These are phyloP conservation scores for Sylvia atricapilla DNA, from an alignment of 2,113 vertebrate species.

Conservation along the genomic window DNA sequence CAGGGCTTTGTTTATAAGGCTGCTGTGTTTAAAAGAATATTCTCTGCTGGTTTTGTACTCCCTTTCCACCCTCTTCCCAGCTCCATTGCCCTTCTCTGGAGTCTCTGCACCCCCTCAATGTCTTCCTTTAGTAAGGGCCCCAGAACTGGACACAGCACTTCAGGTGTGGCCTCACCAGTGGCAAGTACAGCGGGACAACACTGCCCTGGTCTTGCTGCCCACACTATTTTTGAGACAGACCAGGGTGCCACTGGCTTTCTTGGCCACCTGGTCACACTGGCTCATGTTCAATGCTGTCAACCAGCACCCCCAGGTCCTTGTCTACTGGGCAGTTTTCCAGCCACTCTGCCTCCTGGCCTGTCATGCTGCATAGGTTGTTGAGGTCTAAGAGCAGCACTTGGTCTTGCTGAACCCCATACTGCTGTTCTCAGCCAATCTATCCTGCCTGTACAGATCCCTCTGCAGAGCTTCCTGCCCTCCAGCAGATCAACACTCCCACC, in stretches of 20 bases:
- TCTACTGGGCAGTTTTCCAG: background rate
- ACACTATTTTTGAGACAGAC: background rate
- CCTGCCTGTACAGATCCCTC: background rate
- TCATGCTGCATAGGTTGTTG: rapidly evolving
- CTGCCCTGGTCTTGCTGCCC: background rate
- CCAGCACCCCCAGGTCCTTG: background rate
- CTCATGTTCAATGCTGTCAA: background rate
- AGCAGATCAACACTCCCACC: background rate
- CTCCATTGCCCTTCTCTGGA: background rate
- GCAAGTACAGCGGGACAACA: background rate
- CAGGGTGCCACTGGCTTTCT: rapidly evolving
- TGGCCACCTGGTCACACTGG: background rate
- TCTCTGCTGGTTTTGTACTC: background rate
- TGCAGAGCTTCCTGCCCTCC: background rate
- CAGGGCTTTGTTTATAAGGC: background rate
- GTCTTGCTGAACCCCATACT: background rate
- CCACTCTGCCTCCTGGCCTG: background rate
- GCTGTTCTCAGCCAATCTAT: background rate
- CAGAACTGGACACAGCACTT: background rate
- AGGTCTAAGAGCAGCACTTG: background rate
- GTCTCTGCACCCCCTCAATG: background rate
- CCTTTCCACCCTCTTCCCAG: background rate
- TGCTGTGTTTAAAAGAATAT: background rate
- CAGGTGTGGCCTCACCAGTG: background rate
- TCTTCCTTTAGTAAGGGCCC: background rate